phyloP scores from a whole-genome alignment of 2,888 invertebrate species.

The Nowickia ferox region DNA sequence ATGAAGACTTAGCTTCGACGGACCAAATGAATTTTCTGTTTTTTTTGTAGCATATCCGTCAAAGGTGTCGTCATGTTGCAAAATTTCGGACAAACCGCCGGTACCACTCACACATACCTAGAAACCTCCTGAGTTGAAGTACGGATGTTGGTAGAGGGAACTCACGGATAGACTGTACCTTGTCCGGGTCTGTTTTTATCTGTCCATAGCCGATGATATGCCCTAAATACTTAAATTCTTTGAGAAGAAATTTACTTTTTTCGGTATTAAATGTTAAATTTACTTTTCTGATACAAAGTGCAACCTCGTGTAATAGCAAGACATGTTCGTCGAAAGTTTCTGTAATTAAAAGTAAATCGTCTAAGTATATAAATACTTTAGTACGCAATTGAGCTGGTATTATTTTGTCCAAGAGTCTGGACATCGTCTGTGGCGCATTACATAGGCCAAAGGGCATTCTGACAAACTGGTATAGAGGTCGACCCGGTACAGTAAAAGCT shows the following conservation, averaged over 20 bases:
- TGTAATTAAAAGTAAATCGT: background rate
- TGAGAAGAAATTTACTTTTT: background rate
- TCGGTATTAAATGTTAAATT: background rate
- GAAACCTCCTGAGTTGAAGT: conserved; percentile 21
- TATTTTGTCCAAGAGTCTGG: background rate
- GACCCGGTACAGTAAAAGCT: conserved; percentile 47
- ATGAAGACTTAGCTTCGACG: conserved; percentile 14
- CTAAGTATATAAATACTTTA: background rate
- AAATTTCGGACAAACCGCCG: conserved; percentile 24
- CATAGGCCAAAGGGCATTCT: too few relatives aligned
- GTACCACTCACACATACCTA: conserved; percentile 26
- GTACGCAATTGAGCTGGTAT: background rate
- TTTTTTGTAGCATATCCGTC: conserved; percentile 27
- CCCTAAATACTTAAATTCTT: conserved; percentile 8
- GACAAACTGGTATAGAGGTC: background rate
- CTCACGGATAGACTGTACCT: conserved; percentile 2
- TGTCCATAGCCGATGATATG: background rate
- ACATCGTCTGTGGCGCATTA: background rate
- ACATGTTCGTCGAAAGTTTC: background rate
- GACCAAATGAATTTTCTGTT: background rate
- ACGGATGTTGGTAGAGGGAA: conserved; percentile 23
- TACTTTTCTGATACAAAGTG: conserved; percentile 5
- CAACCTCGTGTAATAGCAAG: background rate
- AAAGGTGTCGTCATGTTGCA: conserved; percentile 16
- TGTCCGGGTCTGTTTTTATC: conserved; percentile 11